Percentiles rank a stretch among this genome's conserved stretches.
These are phyloP conservation scores for Microcebus murinus DNA, from an alignment of 2,113 vertebrate species.

Conservation along the genomic window DNA sequence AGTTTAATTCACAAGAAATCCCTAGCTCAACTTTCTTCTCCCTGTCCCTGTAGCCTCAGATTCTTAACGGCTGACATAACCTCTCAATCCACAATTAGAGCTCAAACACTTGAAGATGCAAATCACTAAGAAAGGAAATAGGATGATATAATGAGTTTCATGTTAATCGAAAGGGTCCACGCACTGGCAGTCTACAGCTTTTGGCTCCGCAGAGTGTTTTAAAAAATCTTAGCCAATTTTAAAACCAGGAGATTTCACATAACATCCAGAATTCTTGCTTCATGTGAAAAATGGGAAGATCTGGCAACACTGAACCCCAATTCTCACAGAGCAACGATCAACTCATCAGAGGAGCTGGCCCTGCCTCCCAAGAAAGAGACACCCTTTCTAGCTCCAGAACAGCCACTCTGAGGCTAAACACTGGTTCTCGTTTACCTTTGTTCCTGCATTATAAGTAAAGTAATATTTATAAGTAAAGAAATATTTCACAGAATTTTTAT, in stretches of 20 bases:
- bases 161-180: slow-evolving; percentile 2
- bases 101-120: not conserved
- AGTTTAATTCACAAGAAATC: not conserved
- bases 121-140: slow-evolving; percentile 26
- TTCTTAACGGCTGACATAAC: not conserved
- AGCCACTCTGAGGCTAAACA: not conserved
- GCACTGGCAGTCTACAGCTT: not conserved
- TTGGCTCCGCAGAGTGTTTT: not conserved
- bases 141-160: not conserved
- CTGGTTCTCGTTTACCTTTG: not conserved
- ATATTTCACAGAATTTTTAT: not conserved
- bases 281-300: not conserved
- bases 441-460: not conserved
- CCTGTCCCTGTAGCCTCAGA: not conserved
- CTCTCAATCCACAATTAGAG: not conserved
- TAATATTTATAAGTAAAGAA: not conserved
- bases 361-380: not conserved
- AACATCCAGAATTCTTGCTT: slow-evolving; percentile 32
- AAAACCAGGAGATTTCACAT: not conserved
- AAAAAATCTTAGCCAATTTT: slow-evolving; percentile 18
- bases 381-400: not conserved
- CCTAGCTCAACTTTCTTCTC: not conserved
- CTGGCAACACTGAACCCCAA: not conserved
- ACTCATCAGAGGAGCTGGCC: not conserved
- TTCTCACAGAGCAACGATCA: not conserved